Evolutionary conservation across 2,888 invertebrate genomes (phyloP).

Genomic region (Trissolcus brochymenae): DNA sequence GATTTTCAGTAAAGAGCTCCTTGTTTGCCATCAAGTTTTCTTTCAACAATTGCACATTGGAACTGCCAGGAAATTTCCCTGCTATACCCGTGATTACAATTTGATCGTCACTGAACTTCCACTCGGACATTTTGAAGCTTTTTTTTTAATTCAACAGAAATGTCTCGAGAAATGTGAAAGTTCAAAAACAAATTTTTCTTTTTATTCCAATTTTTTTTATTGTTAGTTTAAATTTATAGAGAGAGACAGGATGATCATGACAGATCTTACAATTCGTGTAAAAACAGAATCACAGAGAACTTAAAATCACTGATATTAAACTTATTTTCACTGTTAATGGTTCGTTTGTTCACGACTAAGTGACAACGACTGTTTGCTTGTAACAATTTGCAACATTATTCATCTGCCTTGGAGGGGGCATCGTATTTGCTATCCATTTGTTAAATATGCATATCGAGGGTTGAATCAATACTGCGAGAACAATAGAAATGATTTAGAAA

Average conservation of each 20-base stretch:
- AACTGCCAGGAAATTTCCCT: constrained; percentile 82
- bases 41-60: constrained; percentile 80
- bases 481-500: no score
- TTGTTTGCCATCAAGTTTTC: constrained; percentile 46
- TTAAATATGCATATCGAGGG: constrained; percentile 14
- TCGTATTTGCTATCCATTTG: constrained; percentile 10
- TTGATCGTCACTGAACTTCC: constrained; percentile 67
- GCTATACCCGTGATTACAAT: constrained; percentile 80
- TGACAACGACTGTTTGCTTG: constrained; percentile 9
- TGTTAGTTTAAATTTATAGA: neutral
- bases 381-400: constrained; percentile 19
- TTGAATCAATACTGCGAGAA: no score
- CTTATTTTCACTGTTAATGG: constrained; percentile 7
- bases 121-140: constrained; percentile 28
- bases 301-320: neutral
- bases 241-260: neutral
- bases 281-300: neutral
- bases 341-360: constrained; percentile 5
- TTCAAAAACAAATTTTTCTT: neutral
- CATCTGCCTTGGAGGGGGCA: constrained; percentile 2
- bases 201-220: neutral
- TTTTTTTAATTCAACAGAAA: neutral
- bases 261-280: neutral
- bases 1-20: constrained; percentile 42
- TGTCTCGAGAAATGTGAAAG: neutral